Evolutionary conservation across 2,113 vertebrate genomes (phyloP), one percentile per base, ranked within the genome.

Genomic region (Gorsachius goisagi): DNA sequence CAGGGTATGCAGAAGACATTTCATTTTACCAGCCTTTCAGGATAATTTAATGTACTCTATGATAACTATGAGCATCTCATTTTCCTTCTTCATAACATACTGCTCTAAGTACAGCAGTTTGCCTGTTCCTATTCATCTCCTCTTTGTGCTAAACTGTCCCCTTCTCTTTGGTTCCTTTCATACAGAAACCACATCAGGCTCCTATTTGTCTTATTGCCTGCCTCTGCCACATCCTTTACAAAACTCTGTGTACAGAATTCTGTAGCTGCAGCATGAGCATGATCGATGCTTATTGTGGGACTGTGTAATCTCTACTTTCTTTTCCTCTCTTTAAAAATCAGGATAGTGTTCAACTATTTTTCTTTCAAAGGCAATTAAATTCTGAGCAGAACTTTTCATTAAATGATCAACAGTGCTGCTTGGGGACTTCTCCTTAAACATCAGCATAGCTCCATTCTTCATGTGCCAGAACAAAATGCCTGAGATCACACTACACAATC

Each of bases 321-420:
- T 81, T 68, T 50, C 37, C 53, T 84, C 88, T 89, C 83, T 87
- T 95, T 78, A 94, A 95, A 94, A 97, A 79, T 56, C 62, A 77
- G 28, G 68, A 23, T 75, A 75, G 60, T 45, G 30, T 64, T 88
- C 52, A 64, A 91, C 84, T 92, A 89, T 91, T 90, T 93, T 90
- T 93, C 3, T 9, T 93, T 89, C 89, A 86, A 94, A 27, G 15
- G 80, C 64, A 94, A 94, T 92, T 96, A 94, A 84, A 93, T 86
- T 93, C 95, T 75, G 64, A 95, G 75, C 72, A 93, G 90, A 95
- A 83, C 79, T 94, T 94, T 96, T 90, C 88, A 84, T 92, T 95
- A 96, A 92, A 94, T 75, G 83, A 89, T 93, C 95, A 90, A 86
- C 83, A 88, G n/a, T 58, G 49, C 60, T 89, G 49, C 89, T 50